A percentile compares a stretch with the other conserved stretches of the same genome.
Conservation (phyloP, 2,888 invertebrate genomes). For the Drosophila fulvimacula region DNA sequence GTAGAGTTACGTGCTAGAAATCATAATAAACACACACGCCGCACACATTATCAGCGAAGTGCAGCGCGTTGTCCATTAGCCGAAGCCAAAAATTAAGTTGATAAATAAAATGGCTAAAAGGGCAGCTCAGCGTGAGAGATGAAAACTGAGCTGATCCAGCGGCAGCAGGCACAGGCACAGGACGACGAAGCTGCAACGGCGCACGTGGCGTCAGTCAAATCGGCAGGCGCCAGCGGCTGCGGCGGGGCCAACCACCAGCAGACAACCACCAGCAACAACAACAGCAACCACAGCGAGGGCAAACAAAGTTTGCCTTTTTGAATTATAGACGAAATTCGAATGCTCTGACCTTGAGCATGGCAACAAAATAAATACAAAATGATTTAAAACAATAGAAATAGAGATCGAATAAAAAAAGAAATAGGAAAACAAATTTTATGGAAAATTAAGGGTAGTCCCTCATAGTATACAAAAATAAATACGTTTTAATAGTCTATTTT, state of each 20-base stretch:
- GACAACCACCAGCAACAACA: conserved; percentile 28
- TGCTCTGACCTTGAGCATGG: conserved; percentile 20
- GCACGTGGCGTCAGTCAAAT: conserved; percentile 64
- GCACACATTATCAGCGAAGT: conserved; percentile 75
- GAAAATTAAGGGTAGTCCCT: too few relatives aligned
- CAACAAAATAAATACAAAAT: too few relatives aligned
- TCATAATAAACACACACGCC: conserved; percentile 80
- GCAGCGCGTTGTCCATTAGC: conserved; percentile 71
- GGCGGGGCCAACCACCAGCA: conserved; percentile 34
- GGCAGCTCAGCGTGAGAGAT: conserved; percentile 67
- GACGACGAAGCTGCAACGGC: conserved; percentile 1
- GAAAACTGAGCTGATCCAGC: conserved; percentile 45
- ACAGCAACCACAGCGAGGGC: conserved; percentile 12
- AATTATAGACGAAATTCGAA: conserved; percentile 8
- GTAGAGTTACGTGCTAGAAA: conserved; percentile 53
- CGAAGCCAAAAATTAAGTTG: conserved; percentile 75
- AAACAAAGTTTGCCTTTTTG: conserved; percentile 7
- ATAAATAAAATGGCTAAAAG: conserved; percentile 70
- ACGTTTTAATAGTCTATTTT: too few relatives aligned
- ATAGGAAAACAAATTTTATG: too few relatives aligned
- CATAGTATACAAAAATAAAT: too few relatives aligned
- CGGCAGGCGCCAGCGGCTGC: conserved; percentile 36
- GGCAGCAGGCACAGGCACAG: conserved; percentile 4
- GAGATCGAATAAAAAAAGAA: too few relatives aligned
- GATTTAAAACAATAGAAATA: too few relatives aligned